A percentile compares a stretch with the other conserved stretches of the same genome.
Evolutionary conservation across 2,888 invertebrate genomes (phyloP).

Genomic region (Mechanitis messenoides): DNA sequence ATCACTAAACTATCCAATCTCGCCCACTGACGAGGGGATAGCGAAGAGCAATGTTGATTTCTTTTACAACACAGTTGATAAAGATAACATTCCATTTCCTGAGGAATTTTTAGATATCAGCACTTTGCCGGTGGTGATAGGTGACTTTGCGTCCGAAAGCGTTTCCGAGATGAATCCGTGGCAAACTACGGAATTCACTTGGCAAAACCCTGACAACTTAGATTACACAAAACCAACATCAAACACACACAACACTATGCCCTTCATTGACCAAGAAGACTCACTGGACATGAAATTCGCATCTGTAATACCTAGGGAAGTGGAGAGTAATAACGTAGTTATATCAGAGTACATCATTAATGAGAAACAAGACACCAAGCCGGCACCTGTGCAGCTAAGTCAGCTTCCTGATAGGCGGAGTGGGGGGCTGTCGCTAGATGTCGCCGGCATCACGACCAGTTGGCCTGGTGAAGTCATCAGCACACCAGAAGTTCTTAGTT

Average conservation of each 20-base stretch:
- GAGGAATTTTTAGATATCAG: slow-evolving; percentile 59
- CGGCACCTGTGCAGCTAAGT: slow-evolving; percentile 25
- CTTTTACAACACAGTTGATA: slow-evolving; percentile 35
- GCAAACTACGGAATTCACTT: slow-evolving; percentile 42
- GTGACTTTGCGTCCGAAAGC: slow-evolving; percentile 52
- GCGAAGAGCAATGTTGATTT: slow-evolving; percentile 42
- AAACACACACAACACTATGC: slow-evolving; percentile 50
- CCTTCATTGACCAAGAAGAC: slow-evolving; percentile 64
- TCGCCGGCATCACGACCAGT: slow-evolving; percentile 42
- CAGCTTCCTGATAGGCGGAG: slow-evolving; percentile 25
- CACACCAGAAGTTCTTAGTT: slow-evolving; percentile 67
- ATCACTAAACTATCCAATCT: slow-evolving; percentile 48
- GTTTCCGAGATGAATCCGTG: slow-evolving; percentile 45
- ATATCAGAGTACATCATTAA: slow-evolving; percentile 53
- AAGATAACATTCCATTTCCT: slow-evolving; percentile 44
- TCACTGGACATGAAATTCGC: slow-evolving; percentile 57
- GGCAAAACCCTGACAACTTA: slow-evolving; percentile 48
- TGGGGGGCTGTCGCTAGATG: slow-evolving; percentile 50
- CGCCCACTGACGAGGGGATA: slow-evolving; percentile 50
- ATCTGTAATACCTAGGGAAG: slow-evolving; percentile 58
- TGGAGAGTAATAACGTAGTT: slow-evolving; percentile 55
- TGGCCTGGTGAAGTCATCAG: slow-evolving; percentile 54
- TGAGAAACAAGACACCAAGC: slow-evolving; percentile 32
- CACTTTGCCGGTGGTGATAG: slow-evolving; percentile 61
- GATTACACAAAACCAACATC: slow-evolving; percentile 46